Percentiles rank a stretch among this genome's conserved stretches.
Evolutionary conservation across 2,113 vertebrate genomes (phyloP).

Genomic region (Neotragus moschatus): DNA sequence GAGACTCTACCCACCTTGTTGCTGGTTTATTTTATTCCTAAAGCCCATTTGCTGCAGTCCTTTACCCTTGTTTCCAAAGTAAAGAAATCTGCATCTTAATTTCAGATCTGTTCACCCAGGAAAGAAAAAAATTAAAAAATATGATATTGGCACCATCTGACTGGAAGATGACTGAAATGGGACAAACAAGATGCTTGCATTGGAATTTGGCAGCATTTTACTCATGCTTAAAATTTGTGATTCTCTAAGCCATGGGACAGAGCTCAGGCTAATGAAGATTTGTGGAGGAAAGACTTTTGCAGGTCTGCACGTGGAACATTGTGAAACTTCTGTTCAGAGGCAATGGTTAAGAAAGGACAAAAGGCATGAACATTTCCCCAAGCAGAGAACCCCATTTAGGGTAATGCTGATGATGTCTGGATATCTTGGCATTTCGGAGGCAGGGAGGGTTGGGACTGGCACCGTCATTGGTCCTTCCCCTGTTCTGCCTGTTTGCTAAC

Average conservation of each 20-base stretch:
- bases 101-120: not conserved
- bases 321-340: not conserved
- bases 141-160: not conserved
- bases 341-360: not conserved
- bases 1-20: not conserved
- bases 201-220: not conserved
- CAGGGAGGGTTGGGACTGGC: not conserved
- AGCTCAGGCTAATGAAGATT: not conserved
- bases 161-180: not conserved
- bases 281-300: not conserved
- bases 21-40: no score
- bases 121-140: not conserved
- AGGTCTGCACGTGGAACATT: not conserved
- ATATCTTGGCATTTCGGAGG: not conserved
- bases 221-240: not conserved
- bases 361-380: not conserved
- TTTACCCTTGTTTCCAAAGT: not conserved
- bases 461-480: not conserved
- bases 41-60: not conserved
- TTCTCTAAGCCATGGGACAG: not conserved
- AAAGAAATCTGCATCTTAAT: not conserved
- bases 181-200: not conserved
- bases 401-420: not conserved
- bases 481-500: not conserved
- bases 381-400: not conserved